Evolutionary conservation across 1,140 invertebrate species (phyloP), one percentile per base, ranked within the genome.

Genomic region (Drosophila insularis): DNA sequence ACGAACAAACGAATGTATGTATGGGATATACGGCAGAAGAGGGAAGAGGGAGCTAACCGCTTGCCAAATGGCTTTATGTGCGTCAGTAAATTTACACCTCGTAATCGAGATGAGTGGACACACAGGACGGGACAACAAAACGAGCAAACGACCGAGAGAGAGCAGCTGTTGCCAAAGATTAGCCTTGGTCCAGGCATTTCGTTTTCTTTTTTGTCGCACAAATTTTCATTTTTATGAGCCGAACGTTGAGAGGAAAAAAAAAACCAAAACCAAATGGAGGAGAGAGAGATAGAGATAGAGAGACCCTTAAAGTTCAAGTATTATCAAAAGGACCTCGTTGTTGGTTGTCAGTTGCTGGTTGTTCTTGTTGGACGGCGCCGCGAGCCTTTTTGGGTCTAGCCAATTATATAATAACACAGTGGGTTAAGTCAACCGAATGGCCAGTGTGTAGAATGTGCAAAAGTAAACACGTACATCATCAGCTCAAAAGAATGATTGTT

Each of bases 21-120:
- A 6, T 32, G 31, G 4, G 31, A 7, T 35, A 8, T 35, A 35
- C 10, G 35, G 17, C 7, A 11, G 43, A 4, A 4, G 43, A 2
- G 27, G 27, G n/a, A 14, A 32, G 14, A 32, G 27, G 13, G 35
- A 58, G 27, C 56, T 37, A 62, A 53, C 43, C 37, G 55, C 61
- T 63, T 46, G 67, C 84, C 80, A 89, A 89, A 89, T 89, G 84
- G 77, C 84, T 89, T 89, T 89, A 89, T 89, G 84, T 84, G 84
- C 80, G 74, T 80, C 80, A 82, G 73, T 89, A 89, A 89, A 89
- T 89, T 89, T 89, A 89, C 84, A 89, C 84, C 84, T 89, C 80
- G 84, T 89, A 89, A 89, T 89, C 84, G 84, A 89, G 82, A 87
- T 89, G 82, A 87, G 82, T 87, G 82, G 76, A 72, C 78, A 72